Evolutionary conservation across 2,797 vertebrate genomes (phyloP).

Genomic region (Argyrosomus regius): DNA sequence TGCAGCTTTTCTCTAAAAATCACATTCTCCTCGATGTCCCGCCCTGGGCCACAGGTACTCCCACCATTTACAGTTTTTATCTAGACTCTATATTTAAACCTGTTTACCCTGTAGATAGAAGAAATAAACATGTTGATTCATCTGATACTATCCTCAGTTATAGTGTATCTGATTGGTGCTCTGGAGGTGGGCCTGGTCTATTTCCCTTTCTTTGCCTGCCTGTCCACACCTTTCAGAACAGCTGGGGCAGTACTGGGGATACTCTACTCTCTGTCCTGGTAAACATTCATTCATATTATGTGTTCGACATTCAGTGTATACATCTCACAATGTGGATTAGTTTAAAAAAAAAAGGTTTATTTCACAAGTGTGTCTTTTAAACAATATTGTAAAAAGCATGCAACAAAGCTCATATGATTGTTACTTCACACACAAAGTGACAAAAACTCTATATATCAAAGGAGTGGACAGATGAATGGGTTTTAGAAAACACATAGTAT

Average conservation of each 20-base stretch:
- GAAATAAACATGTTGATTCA: not conserved
- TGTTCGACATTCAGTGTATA: not conserved
- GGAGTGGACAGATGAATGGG: not conserved
- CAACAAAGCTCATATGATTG: no score
- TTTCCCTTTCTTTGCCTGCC: constrained; percentile 93
- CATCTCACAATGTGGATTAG: not conserved
- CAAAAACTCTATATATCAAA: not conserved
- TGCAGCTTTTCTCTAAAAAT: constrained; percentile 89
- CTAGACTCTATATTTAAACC: not conserved
- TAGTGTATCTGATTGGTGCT: constrained; percentile 89
- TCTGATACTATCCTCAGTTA: constrained; percentile 73
- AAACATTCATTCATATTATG: constrained; percentile 11
- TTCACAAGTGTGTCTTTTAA: not conserved
- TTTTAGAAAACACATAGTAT: not conserved
- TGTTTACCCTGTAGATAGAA: no score
- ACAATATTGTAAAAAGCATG: not conserved
- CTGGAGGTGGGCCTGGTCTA: constrained; percentile 90
- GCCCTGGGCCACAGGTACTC: constrained; percentile 88
- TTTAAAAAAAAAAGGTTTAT: not conserved
- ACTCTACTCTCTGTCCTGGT: constrained; percentile 90
- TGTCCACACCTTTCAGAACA: constrained; percentile 85
- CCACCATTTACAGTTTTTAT: not conserved
- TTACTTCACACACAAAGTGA: not conserved
- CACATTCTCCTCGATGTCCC: constrained; percentile 81
- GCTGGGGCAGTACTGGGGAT: constrained; percentile 88